phyloP scores from a whole-genome alignment of 2,888 invertebrate genomes.

The Lucinisca nassula region DNA sequence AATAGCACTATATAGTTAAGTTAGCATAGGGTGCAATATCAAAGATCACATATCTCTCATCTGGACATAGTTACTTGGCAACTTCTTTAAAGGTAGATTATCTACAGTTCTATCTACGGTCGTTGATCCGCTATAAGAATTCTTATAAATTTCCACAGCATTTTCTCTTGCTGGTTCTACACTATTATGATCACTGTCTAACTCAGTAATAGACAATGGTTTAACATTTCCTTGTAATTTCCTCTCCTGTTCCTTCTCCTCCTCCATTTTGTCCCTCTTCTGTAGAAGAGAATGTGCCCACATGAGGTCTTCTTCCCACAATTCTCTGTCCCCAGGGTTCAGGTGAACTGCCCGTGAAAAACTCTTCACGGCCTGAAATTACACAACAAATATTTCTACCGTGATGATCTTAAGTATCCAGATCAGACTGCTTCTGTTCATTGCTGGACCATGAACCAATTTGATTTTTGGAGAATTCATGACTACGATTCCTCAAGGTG shows the following conservation, averaged over 20 bases:
- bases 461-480: no score
- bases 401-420: no score
- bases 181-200: neutral
- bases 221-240: neutral
- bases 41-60: conserved; percentile 73
- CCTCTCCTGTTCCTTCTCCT: conserved; percentile 52
- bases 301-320: conserved; percentile 87
- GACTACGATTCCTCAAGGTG: no score
- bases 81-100: conserved; percentile 20
- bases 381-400: no score
- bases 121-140: conserved; percentile 3
- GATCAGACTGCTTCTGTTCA: no score
- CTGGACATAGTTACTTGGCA: conserved; percentile 74
- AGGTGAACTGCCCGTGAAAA: conserved; percentile 87
- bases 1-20: no score
- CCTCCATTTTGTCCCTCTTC: conserved; percentile 63
- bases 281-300: conserved; percentile 80
- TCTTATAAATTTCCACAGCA: conserved; percentile 19
- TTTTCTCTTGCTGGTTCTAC: neutral
- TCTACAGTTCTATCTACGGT: neutral
- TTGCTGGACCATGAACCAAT: no score
- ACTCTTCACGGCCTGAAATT: conserved; percentile 84
- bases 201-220: conserved; percentile 8
- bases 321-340: conserved; percentile 84
- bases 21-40: no score